Base-by-base conservation (phyloP, 2,888 invertebrate genomes). In the Sinopyrophorus schimmeli region DNA sequence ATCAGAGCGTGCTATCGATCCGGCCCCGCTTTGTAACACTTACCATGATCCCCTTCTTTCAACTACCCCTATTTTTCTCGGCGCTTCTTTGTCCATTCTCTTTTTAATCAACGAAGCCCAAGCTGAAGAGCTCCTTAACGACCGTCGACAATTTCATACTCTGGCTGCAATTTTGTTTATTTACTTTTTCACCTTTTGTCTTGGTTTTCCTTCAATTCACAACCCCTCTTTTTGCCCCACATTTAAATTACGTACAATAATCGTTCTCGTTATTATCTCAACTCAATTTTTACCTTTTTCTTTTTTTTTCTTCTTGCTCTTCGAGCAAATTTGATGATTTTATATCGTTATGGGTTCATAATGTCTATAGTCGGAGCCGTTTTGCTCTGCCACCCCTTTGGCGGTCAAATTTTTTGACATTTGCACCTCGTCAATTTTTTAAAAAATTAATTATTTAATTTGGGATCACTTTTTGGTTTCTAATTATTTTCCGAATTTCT, bases 111-210 rank as follows among this genome's bases (percentile, higher is more conserved):
- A 54, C 37, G 47, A 37, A 51, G 51, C 44, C n/a, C 47, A 52
- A 37, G 46, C 50, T 54, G 47, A 50, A 54, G 51, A 47, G 47
- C 51, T 52, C 51, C 46, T 54, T 54, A 54, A 54, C 47, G 54
- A 54, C 51, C 54, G 48, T 54, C 54, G 43, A 54, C 51, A 52
- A 54, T 54, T 54, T 50, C 48, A 47, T 46, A 47, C 51, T 50
- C 42, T 47, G 34, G 42, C 41, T 42, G 41, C 50, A 53, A 53
- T 53, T 53, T 53, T 46, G 53, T 53, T 53, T 53, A 64, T 64
- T 64, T 64, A 64, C 63, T 64, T 61, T 64, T 65, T 65, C 60
- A 61, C 59, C 59, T 57, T 62, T 49, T 49, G 43, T 37, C 38
- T 39, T 43, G 43, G 28, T 31, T 37, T 49, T 49, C 21, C 39